Percentiles rank a stretch among this genome's conserved stretches.
Evolutionary conservation across 2,888 invertebrate genomes (phyloP).

Genomic region (Coenonympha glycerion): DNA sequence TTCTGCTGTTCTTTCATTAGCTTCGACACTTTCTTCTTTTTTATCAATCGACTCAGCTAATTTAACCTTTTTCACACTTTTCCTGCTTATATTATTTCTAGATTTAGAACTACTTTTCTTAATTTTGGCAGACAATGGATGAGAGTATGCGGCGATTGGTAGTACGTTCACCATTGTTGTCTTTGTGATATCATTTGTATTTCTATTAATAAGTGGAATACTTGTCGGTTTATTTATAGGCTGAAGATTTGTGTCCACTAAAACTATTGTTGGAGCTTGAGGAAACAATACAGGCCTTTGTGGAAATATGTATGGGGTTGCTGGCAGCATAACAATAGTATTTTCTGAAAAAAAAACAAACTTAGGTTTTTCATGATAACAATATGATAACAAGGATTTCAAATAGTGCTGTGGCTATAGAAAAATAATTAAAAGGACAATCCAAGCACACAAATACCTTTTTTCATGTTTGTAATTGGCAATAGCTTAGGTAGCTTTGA

Average conservation of each 20-base stretch:
- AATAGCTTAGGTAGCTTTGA: conserved; percentile 50
- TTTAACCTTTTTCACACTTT: conserved; percentile 27
- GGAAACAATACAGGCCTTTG: conserved; percentile 62
- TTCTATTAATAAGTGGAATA: conserved; percentile 53
- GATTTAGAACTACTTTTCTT: conserved; percentile 49
- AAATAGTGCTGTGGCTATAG: too few relatives aligned
- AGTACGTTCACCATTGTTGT: conserved; percentile 71
- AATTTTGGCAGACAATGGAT: conserved; percentile 56
- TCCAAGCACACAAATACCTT: conserved; percentile 39
- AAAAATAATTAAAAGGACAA: not conserved
- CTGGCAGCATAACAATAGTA: conserved; percentile 63
- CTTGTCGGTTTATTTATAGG: conserved; percentile 48
- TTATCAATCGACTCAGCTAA: not conserved
- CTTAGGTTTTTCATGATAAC: too few relatives aligned
- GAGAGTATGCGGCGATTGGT: conserved; percentile 70
- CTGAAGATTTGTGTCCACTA: conserved; percentile 58
- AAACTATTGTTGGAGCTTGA: conserved; percentile 58
- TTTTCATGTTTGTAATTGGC: conserved; percentile 50
- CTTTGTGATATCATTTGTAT: conserved; percentile 59
- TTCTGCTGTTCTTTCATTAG: not conserved
- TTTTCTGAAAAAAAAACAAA: conserved; percentile 57
- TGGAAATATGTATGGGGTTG: conserved; percentile 64
- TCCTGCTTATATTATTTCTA: conserved; percentile 34
- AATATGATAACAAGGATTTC: too few relatives aligned
- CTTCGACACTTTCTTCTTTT: conserved; percentile 12